Percentiles rank a stretch among this genome's conserved stretches.
These are phyloP conservation scores for Leucophora obtusa DNA, from an alignment of 2,888 invertebrate species.

Conservation along the genomic window DNA sequence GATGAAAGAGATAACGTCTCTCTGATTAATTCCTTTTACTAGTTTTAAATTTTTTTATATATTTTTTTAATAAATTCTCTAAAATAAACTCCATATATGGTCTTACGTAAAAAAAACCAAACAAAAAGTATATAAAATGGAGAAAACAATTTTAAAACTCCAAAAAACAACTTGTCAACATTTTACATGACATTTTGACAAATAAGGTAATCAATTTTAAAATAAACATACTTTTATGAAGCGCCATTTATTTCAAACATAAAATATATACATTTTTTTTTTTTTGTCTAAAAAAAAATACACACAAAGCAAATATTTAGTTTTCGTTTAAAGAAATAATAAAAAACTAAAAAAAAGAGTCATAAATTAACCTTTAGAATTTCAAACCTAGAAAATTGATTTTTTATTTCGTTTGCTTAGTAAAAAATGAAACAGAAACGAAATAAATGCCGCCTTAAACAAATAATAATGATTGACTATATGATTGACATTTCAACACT, in stretches of 20 bases:
- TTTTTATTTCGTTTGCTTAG: conserved; percentile 14
- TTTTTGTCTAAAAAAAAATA: neutral
- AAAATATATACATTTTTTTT: neutral
- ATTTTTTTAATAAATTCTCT: neutral
- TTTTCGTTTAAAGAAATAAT: conserved; percentile 19
- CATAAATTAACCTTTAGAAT: conserved; percentile 56
- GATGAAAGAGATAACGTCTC: conserved; percentile 1
- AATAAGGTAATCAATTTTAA: conserved; percentile 64
- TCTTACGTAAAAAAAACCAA: neutral
- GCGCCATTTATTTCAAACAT: conserved; percentile 34
- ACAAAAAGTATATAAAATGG: conserved; percentile 36
- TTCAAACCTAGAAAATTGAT: conserved; percentile 53
- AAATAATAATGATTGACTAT: conserved; percentile 60
- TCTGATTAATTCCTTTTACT: neutral
- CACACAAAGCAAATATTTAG: conserved; percentile 49
- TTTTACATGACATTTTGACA: conserved; percentile 65
- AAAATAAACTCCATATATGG: conserved; percentile 20
- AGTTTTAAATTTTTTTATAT: neutral
- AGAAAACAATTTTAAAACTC: conserved; percentile 26
- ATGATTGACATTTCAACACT: conserved; percentile 77
- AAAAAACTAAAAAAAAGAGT: conserved; percentile 21
- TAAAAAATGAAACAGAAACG: conserved; percentile 10
- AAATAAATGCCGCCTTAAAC: conserved; percentile 50
- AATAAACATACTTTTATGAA: conserved; percentile 62
- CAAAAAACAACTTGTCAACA: conserved; percentile 58